Base-by-base conservation (phyloP, 1,140 invertebrate species). In the Drosophila simulans region DNA sequence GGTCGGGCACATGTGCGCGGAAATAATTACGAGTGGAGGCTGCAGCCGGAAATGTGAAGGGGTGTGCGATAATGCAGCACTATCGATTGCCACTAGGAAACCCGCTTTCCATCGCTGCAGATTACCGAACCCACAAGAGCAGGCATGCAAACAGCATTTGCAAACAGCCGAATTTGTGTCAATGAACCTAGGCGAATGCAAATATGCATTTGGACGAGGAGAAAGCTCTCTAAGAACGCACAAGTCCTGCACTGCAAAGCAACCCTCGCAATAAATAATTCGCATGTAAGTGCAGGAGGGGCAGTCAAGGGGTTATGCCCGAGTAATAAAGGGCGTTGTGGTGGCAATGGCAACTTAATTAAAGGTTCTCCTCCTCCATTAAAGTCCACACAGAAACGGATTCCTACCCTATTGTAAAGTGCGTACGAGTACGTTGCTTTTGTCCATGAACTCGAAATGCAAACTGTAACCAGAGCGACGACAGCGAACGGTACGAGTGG, bases 381-480 rank as follows among this genome's bases (percentile, higher is more conserved):
- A 66, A 66, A 63, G 58, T 45, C 64, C 58, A 52, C 57, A 63
- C 64, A 27, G 39, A 64, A 25, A 40, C 20, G 20, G 22, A 65
- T 65, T 68, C 60, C 68, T 49, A 51, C 72, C 66, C 40, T 55
- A 86, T 72, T 60, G 84, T 78, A 75, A 70, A 77, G 74, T 79
- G 75, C 64, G 72, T 86, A 48, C 35, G 12, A 49, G 58, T 52
- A 49, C 69, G 60, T 51, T 73, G 68, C 54, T 72, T 71, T 70
- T 68, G 71, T 76, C 72, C 72, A 22, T 88, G 83, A 88, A 88
- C 83, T 66, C 79, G 76, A 89, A 72, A 70, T 80, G 83, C 80
- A 79, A 89, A 77, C 69, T 80, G 83, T 83, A 58, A 76, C 65
- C 68, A 70, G 68, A 57, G 65, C 65, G 65, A 69, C 66, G 64